These are phyloP conservation scores for Aurelia sp. DNA, from an alignment of 30 jellyfish, hydroid and myxozoan species.

Conservation along the genomic window DNA sequence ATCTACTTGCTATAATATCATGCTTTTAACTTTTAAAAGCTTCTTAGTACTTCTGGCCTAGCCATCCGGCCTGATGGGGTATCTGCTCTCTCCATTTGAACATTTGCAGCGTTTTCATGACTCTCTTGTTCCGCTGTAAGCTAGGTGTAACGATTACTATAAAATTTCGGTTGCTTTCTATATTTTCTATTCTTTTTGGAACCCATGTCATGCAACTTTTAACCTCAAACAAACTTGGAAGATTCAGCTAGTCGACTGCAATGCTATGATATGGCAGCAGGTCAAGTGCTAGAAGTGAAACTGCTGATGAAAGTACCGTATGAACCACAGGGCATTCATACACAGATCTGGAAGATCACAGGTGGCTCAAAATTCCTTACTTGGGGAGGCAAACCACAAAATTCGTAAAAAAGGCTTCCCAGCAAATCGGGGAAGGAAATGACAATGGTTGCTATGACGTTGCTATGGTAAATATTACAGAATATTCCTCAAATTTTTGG, in stretches of 20 bases:
- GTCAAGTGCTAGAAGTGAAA: not conserved
- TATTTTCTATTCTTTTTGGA: slow-evolving; percentile 11
- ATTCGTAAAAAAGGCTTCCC: not conserved
- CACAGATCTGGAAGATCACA: slow-evolving; percentile 2
- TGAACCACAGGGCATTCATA: slow-evolving; percentile 4
- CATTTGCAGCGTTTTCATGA: not conserved
- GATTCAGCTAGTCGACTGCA: not conserved
- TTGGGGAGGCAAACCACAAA: not conserved
- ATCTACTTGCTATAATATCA: too few species aligned
- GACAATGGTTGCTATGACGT: slow-evolving; percentile 15
- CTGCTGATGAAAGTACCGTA: not conserved
- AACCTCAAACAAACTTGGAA: not conserved
- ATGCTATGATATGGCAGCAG: not conserved
- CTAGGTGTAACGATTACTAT: slow-evolving; percentile 4
- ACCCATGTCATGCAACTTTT: not conserved
- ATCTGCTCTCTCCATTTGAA: not conserved
- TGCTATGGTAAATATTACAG: slow-evolving; percentile 2
- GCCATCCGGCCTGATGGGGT: not conserved
- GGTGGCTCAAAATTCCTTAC: not conserved
- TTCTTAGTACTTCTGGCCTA: too few species aligned
- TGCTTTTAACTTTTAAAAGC: too few species aligned
- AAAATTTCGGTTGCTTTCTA: slow-evolving; percentile 5
- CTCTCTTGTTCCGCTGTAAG: slow-evolving; percentile 1
- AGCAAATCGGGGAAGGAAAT: not conserved
- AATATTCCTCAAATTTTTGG: not conserved